Evolutionary conservation across 64 coral and sea anemone species (phyloP), one percentile per base, ranked within the genome.

Genomic region (Montipora sp.): DNA sequence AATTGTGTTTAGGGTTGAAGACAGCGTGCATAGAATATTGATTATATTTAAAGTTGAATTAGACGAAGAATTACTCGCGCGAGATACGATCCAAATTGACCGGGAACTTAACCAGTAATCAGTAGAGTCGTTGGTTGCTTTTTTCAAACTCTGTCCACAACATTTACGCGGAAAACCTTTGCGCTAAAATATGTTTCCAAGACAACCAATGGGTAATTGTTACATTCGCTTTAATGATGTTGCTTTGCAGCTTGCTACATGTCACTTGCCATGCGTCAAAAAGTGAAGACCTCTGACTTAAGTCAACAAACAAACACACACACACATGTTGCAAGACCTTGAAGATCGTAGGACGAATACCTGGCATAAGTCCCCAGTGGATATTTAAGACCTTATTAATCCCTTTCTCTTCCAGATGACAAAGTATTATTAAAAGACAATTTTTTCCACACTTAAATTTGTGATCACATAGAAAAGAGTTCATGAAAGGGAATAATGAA

Each of bases 401-500:
- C 65, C 43, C 19, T 21, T 85, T 50, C 36, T 85, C 71, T 45
- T 49, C 82, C 82, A 21, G 63, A 14, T 59, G 61, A 45, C 50
- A 13, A 49, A 85, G 46, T 48, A 45, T 72, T 63, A 85, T 85
- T 85, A 85, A 71, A 85, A 72, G 18, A 23, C 60, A 85, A 70
- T 85, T 85, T 85, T 47, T 63, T 71, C 50, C 71, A 45, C 70
- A 43, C 65, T 51, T 36, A 85, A 71, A 19, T 44, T 51, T 61
- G 63, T 85, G 66, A 72, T 45, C 82, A 85, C 82, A 72, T 63
- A 71, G 48, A 85, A 85, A 72, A 85, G 82, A 83, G 14, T 66
- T 92, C 87, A 87, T 93, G 83, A 93, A 87, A 87, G 63, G 83
- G 10, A 80, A 87, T 87, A 93, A 93, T 80, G 84, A 81, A 87